Evolutionary conservation across 2,797 vertebrate species (phyloP).

Genomic region (Eleutherodactylus coqui): DNA sequence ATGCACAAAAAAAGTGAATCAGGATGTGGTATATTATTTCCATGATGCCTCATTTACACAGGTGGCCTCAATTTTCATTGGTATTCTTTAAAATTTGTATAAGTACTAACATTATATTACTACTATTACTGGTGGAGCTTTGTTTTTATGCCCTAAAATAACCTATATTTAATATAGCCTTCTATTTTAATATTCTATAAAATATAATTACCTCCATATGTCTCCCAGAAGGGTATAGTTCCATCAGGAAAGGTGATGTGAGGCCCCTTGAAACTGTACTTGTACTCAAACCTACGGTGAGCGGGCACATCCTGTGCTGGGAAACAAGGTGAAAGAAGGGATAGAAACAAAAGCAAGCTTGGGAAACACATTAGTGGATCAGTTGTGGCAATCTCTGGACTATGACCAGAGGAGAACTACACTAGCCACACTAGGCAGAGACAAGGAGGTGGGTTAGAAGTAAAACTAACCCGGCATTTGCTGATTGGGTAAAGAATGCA

Average conservation of each 20-base stretch:
- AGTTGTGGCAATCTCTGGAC: background rate
- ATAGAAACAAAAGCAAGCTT: constrained; percentile 44
- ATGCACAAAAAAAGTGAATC: no score
- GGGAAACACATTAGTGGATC: constrained; percentile 33
- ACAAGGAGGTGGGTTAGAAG: background rate
- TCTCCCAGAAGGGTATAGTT: constrained; percentile 69
- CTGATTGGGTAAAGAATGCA: constrained; percentile 41
- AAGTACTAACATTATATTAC: background rate
- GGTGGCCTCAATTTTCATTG: background rate
- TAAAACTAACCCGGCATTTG: constrained; percentile 35
- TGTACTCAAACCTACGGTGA: constrained; percentile 69
- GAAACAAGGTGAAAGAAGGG: background rate
- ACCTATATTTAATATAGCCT: background rate
- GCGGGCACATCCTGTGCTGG: background rate
- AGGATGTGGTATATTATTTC: background rate
- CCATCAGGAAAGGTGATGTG: constrained; percentile 62
- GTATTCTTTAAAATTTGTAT: background rate
- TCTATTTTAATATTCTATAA: background rate
- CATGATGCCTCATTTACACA: background rate
- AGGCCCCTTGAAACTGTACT: constrained; percentile 72
- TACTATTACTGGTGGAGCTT: background rate
- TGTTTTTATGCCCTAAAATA: background rate
- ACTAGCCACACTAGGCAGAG: background rate
- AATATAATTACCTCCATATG: constrained; percentile 67
- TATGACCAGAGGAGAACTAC: constrained; percentile 11